Percentiles rank a stretch among this genome's conserved stretches.
These are phyloP conservation scores for Phthorimaea operculella DNA, from an alignment of 1,140 invertebrate genomes.

Conservation along the genomic window DNA sequence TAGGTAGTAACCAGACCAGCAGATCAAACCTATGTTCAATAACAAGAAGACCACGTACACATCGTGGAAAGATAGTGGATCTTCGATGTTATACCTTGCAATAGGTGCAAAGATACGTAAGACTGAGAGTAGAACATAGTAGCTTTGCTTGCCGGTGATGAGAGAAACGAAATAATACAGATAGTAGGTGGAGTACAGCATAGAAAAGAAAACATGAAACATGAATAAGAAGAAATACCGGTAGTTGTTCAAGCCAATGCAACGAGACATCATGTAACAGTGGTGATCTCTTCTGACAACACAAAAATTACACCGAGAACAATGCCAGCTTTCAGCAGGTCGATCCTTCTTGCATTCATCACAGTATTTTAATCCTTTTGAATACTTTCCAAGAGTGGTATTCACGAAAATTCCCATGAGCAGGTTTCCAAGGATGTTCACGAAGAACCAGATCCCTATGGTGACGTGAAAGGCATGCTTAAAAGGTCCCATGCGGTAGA, in stretches of 20 bases:
- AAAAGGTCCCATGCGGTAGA: neutral
- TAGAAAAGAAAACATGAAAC: neutral
- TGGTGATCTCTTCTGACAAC: neutral
- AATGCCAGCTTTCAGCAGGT: neutral
- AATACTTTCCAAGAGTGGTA: neutral
- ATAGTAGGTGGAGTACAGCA: constrained; percentile 1
- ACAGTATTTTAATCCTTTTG: neutral
- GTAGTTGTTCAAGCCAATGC: neutral
- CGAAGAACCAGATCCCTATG: neutral
- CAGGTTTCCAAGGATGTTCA: neutral
- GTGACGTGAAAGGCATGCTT: neutral
- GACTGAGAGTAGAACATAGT: neutral
- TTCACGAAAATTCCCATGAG: neutral
- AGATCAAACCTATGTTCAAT: neutral
- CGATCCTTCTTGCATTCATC: neutral
- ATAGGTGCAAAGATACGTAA: neutral
- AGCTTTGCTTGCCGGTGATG: neutral
- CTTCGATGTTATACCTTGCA: neutral
- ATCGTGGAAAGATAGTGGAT: neutral
- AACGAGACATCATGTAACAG: neutral
- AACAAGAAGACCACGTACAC: neutral
- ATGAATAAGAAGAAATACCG: neutral
- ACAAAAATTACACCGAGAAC: neutral
- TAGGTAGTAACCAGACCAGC: neutral
- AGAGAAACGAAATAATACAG: neutral